phyloP scores from a whole-genome alignment of 2,113 vertebrate species.

The Oxygymnocypris stewartii region DNA sequence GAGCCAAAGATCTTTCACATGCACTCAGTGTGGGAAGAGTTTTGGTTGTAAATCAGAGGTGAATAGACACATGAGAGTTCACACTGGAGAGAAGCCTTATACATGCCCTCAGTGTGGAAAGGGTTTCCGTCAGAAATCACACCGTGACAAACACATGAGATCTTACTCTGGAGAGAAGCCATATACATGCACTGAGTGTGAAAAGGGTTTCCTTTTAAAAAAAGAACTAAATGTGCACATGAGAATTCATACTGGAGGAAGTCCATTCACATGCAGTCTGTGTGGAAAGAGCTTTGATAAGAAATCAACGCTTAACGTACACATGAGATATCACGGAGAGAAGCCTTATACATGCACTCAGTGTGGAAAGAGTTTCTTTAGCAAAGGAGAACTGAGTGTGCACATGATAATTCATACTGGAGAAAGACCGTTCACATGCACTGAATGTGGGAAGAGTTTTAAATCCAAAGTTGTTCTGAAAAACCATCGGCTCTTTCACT shows the following conservation, averaged over 20 bases:
- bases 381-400: background rate
- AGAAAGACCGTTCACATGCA: background rate
- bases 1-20: background rate
- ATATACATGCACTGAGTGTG: background rate
- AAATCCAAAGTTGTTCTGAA: background rate
- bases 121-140: background rate
- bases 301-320: background rate
- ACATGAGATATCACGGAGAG: background rate
- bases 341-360: background rate
- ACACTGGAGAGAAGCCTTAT: too few relatives aligned
- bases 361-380: background rate
- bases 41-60: too few relatives aligned
- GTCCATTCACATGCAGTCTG: background rate
- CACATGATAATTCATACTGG: background rate
- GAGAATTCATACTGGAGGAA: background rate
- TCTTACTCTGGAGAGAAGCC: too few relatives aligned
- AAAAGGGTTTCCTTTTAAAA: background rate
- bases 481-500: background rate
- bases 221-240: background rate
- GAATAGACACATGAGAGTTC: too few relatives aligned
- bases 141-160: background rate
- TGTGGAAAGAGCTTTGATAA: background rate
- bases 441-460: background rate
- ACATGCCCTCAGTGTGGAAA: background rate
- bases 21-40: background rate